These are phyloP conservation scores for Lycaon pictus DNA, from an alignment of 2,113 vertebrate species.

Conservation along the genomic window DNA sequence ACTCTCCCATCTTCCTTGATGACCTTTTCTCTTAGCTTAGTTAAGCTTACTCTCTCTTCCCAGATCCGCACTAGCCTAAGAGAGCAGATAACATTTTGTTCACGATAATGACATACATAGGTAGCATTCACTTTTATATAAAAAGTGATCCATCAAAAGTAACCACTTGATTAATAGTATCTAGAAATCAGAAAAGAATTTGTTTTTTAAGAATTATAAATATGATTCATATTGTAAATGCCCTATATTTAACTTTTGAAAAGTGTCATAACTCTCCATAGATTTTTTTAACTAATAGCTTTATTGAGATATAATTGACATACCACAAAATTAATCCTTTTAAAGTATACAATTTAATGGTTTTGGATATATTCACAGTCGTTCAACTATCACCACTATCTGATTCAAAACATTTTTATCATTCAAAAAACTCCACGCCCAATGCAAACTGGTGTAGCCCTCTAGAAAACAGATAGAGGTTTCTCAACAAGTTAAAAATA, in stretches of 20 bases:
- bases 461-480: background rate
- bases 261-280: background rate
- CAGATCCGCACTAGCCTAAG: constrained; percentile 90
- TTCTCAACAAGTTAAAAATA: background rate
- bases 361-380: background rate
- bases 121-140: background rate
- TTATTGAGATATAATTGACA: background rate
- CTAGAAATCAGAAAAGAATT: background rate
- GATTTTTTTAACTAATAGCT: background rate
- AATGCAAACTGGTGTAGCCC: background rate
- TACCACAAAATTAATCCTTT: background rate
- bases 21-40: constrained; percentile 93
- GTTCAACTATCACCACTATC: background rate
- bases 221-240: background rate
- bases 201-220: constrained; percentile 37
- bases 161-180: background rate
- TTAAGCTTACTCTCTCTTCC: constrained; percentile 93
- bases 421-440: background rate
- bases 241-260: background rate
- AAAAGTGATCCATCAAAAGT: constrained; percentile 10
- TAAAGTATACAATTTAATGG: background rate
- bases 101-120: background rate
- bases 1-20: constrained; percentile 92
- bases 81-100: constrained; percentile 61
- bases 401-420: background rate